Base-by-base conservation (phyloP, 2,797 vertebrate genomes). In the Lateolabrax maculatus region DNA sequence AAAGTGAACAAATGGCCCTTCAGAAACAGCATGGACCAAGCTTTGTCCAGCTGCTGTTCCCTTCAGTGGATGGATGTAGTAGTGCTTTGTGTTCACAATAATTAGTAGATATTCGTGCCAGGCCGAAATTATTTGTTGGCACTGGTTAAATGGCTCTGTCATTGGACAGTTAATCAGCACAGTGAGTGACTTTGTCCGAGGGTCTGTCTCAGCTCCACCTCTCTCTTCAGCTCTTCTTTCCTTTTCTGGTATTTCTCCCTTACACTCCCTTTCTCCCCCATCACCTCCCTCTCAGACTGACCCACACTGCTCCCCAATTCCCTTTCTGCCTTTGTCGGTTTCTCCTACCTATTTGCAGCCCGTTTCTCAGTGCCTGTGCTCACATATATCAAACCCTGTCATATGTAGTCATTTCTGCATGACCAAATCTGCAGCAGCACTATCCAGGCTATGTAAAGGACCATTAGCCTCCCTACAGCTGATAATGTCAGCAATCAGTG, bases 21-120 rank as follows among this genome's bases (percentile, higher is more conserved):
- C 74, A 85, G 80, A 69, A 72, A 43, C 74, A 80, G 67, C 83
- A 58, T 39, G 66, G 81, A 52, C 71, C 64, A 21, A 49, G 46
- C 84, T 88, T 91, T 90, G 83, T 80, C 62, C 89, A 90, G 89
- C 87, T 91, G 89, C 66, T 58, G 65, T 48, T 68, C 67, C 67
- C 31, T 36, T 79, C 75, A 71, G 37, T 25, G 58, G 60, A 78
- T 70, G n/a, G 48, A 83, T 58, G 64, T 39, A 13, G n/a, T 12
- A 49, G 10, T 5, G 37, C 56, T 88, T 86, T 87, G 52, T 89
- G 68, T 41, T 73, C 15, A 2, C 51, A 31, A 57, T 76, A 71
- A 84, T 71, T 56, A 68, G 67, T 43, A 39, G 62, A 83, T 85
- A 34, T 79, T 85, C 57, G 12, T 77, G 68, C 71, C 80, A 79